phyloP scores from a whole-genome alignment of 2,113 vertebrate species.

The Gallinago undulata region DNA sequence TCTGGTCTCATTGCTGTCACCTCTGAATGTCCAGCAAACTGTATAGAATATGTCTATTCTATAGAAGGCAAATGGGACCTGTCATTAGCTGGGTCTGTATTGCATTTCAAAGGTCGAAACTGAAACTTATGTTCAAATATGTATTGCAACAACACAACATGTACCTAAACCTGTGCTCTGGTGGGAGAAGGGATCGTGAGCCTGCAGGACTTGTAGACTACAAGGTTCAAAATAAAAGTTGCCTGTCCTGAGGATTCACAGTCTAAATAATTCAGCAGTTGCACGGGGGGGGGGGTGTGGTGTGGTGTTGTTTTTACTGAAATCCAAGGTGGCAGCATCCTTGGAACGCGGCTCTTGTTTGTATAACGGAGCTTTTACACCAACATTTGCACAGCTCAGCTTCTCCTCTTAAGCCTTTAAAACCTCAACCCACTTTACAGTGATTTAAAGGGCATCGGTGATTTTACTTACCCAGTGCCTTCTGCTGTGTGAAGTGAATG shows the following conservation, averaged over 20 bases:
- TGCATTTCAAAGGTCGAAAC: not conserved
- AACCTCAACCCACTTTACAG: not conserved
- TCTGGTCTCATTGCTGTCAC: not conserved
- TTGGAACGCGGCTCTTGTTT: not conserved
- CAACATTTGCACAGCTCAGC: not conserved
- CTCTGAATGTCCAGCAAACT: not conserved
- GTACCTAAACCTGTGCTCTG: not conserved
- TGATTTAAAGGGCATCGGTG: not conserved
- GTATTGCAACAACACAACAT: fast-evolving
- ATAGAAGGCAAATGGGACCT: not conserved
- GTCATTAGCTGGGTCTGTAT: not conserved
- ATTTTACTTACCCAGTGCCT: not conserved
- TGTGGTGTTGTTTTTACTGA: not conserved
- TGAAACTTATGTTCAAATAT: not conserved
- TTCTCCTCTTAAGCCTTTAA: constrained; percentile 53
- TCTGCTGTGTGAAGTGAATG: not conserved
- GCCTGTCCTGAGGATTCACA: not conserved
- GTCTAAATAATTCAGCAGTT: not conserved
- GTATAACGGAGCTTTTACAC: constrained; percentile 24
- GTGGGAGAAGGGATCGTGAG: not conserved
- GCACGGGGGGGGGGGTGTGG: not conserved
- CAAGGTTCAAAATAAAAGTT: not conserved
- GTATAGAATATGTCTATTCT: not conserved
- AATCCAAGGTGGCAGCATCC: constrained; percentile 38
- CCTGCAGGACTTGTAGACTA: not conserved